Percentiles rank a stretch among this genome's conserved stretches.
These are phyloP conservation scores for Tenrec ecaudatus DNA, from an alignment of 2,113 vertebrate genomes.

Conservation along the genomic window DNA sequence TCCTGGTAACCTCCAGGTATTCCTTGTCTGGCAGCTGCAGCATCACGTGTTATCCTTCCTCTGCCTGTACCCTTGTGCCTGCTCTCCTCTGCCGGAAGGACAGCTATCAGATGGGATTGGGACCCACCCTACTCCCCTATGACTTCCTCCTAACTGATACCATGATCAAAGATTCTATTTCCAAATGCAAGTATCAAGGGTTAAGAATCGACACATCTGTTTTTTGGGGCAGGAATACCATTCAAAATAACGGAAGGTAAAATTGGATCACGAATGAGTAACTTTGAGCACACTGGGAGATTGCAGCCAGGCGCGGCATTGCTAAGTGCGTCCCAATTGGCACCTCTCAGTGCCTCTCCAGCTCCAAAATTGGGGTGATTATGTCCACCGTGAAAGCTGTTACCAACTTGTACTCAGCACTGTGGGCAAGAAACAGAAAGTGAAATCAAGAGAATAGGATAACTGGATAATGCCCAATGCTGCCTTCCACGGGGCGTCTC, in stretches of 20 bases:
- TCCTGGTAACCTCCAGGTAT: neutral
- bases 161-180: neutral
- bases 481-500: fast-evolving
- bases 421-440: neutral
- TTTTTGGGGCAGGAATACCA: neutral
- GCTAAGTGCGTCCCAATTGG: neutral
- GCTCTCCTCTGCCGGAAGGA: neutral
- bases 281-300: neutral
- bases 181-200: neutral
- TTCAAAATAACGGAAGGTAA: neutral
- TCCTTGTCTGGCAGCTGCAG: neutral
- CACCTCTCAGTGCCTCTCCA: neutral
- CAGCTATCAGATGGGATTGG: neutral
- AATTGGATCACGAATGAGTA: neutral
- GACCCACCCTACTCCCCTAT: neutral
- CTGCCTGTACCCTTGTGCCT: neutral
- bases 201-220: neutral
- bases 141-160: neutral
- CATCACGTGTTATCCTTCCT: neutral
- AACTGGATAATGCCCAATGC: neutral
- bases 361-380: neutral
- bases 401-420: neutral
- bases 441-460: neutral
- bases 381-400: neutral
- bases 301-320: too few species aligned